Base-by-base conservation (phyloP, 2,113 vertebrate species). In the Nannospalax galili region DNA sequence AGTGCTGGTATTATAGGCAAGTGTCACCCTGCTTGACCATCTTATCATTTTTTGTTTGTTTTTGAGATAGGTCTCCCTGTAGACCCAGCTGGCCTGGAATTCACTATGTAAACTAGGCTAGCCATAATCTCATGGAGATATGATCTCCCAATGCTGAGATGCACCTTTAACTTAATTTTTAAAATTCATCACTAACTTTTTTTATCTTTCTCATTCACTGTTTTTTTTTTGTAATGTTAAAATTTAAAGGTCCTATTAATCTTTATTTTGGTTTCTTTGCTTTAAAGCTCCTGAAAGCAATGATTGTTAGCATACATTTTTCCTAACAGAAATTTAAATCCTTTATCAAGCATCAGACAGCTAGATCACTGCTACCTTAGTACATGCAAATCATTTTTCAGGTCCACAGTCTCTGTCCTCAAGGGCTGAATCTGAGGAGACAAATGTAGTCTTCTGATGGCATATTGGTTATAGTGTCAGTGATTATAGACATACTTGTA, bases 261-360 rank as follows among this genome's bases (percentile, higher is more conserved):
- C 74, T 93, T 90, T 78, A 88, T 74, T 89, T 91, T 80, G 79
- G 84, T 69, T 75, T 85, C 74, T 93, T 96, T 92, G 7, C 79
- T 90, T 48, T 48, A 88, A 88, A 94, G 90, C 60, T 9, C 19
- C 37, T 81, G 3, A 12, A 73, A 93, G 45, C 85, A 82, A 69
- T 74, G 35, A 7, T 42, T 88, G 62, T 90, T 90, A 94, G 35
- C 60, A 20, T 84, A 74, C 0, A 32, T 3, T 78, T 97, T 90
- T 77, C 26, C 20, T 45, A 69, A 77, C 0, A 78, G 24, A 22
- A 90, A 72, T 73, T 10, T 80, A 92, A 81, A 62, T 88, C 8
- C 35, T 20, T 90, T 58, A 45, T 45, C 35, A 48, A 81, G 37
- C 32, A 77, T 11, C 32, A 72, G 67, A 15, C 37, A 84, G 35